phyloP scores from a whole-genome alignment of 2,797 vertebrate genomes.

The Enteromius afrohamiltoni region DNA sequence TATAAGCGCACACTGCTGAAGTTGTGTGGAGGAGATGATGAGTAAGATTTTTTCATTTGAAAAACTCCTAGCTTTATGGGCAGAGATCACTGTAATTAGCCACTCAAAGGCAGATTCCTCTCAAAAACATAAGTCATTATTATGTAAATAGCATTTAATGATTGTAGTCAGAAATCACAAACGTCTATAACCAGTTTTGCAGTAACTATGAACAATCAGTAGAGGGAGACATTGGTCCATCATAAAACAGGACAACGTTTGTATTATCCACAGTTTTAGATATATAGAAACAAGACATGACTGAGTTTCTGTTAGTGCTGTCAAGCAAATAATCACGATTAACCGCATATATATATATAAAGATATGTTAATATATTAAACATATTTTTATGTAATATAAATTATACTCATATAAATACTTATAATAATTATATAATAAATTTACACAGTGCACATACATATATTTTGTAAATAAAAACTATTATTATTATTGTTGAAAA shows the following conservation, averaged over 20 bases:
- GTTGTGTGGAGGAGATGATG: constrained; percentile 94
- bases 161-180: not conserved
- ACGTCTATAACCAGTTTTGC: not conserved
- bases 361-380: too few species aligned
- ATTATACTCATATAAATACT: too few species aligned
- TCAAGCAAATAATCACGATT: too few species aligned
- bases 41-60: constrained; percentile 80
- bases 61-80: not conserved
- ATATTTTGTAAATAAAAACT: too few species aligned
- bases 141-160: not conserved
- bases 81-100: not conserved
- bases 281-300: not conserved
- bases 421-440: too few species aligned
- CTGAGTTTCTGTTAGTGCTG: not conserved
- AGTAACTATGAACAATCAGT: not conserved
- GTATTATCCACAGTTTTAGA: not conserved
- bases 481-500: too few species aligned
- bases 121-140: not conserved
- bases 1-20: constrained; percentile 94
- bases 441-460: too few species aligned
- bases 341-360: too few species aligned
- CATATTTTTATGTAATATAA: too few species aligned
- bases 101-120: not conserved
- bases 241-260: not conserved
- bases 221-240: constrained; percentile 15